Conservation (phyloP, 2,113 vertebrate species). For the Sorex araneus region DNA sequence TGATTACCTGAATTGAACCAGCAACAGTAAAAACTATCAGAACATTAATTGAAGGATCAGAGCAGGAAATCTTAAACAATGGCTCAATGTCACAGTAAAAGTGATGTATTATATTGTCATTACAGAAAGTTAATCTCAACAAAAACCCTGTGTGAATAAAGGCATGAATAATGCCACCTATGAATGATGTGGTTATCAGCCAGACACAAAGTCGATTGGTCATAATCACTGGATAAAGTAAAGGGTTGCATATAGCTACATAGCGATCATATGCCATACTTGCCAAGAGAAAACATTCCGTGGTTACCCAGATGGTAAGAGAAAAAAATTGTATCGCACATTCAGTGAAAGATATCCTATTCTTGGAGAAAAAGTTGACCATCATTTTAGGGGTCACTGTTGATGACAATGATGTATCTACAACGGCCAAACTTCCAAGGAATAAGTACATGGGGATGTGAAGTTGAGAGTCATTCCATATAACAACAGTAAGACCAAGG, state of each 20-base stretch:
- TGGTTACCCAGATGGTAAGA: slow-evolving; percentile 43
- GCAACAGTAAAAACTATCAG: slow-evolving; percentile 57
- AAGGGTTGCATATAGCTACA: slow-evolving; percentile 49
- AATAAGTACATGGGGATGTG: slow-evolving; percentile 77
- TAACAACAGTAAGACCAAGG: slow-evolving; percentile 62
- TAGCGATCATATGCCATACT: slow-evolving; percentile 64
- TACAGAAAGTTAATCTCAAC: slow-evolving; percentile 62
- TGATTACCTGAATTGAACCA: slow-evolving; percentile 60
- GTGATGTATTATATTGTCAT: slow-evolving; percentile 35
- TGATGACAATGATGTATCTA: slow-evolving; percentile 72
- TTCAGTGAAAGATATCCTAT: slow-evolving; percentile 52
- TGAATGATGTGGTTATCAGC: background rate
- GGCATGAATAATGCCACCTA: slow-evolving; percentile 50
- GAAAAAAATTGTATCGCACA: slow-evolving; percentile 71
- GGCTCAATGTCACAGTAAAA: slow-evolving; percentile 66
- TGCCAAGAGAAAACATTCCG: slow-evolving; percentile 70
- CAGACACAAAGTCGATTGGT: background rate
- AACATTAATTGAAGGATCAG: slow-evolving; percentile 56
- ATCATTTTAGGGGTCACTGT: slow-evolving; percentile 72
- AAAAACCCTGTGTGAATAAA: slow-evolving; percentile 11
- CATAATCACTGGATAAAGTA: slow-evolving; percentile 56
- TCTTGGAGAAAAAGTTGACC: slow-evolving; percentile 26
- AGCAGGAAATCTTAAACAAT: slow-evolving; percentile 65
- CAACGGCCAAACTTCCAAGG: slow-evolving; percentile 72
- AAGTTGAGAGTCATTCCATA: slow-evolving; percentile 68